Conservation (phyloP, 2,888 invertebrate genomes). For the Polydrusus tereticollis region DNA sequence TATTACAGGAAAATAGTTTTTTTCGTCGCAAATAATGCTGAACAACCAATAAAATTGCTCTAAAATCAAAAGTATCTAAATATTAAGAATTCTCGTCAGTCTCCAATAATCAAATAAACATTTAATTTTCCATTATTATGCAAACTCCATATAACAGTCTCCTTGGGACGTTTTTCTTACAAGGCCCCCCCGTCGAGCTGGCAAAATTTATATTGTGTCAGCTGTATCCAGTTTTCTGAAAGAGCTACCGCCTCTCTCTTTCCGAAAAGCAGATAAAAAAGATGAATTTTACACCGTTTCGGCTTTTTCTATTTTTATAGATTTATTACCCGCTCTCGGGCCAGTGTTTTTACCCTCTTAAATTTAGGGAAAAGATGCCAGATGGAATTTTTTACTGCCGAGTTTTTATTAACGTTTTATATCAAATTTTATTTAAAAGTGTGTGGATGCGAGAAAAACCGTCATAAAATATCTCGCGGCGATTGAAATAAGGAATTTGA, state of each 20-base stretch:
- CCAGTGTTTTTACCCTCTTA: slow-evolving; percentile 38
- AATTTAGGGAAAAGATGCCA: slow-evolving; percentile 39
- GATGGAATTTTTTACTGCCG: slow-evolving; percentile 37
- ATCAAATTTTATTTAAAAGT: slow-evolving; percentile 29
- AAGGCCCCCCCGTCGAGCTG: slow-evolving; percentile 26
- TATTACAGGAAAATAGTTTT: too few species aligned
- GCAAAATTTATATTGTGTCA: slow-evolving; percentile 49
- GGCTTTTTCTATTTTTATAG: slow-evolving; percentile 48
- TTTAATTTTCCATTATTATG: slow-evolving; percentile 3
- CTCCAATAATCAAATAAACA: neutral
- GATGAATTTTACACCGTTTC: slow-evolving; percentile 48
- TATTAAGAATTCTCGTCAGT: too few species aligned
- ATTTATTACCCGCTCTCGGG: slow-evolving; percentile 46
- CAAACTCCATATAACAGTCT: slow-evolving; percentile 26
- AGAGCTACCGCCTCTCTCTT: slow-evolving; percentile 46
- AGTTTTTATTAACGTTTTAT: slow-evolving; percentile 33
- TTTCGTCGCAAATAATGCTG: too few species aligned
- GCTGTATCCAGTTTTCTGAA: slow-evolving; percentile 49
- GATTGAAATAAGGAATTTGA: too few species aligned
- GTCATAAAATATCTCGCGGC: neutral
- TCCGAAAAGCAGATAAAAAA: slow-evolving; percentile 45
- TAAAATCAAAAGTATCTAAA: too few species aligned
- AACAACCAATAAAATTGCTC: too few species aligned
- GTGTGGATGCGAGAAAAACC: slow-evolving; percentile 10
- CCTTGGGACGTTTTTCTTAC: slow-evolving; percentile 23